These are phyloP conservation scores for Heliornis fulica DNA, from an alignment of 2,113 vertebrate genomes.

Conservation along the genomic window DNA sequence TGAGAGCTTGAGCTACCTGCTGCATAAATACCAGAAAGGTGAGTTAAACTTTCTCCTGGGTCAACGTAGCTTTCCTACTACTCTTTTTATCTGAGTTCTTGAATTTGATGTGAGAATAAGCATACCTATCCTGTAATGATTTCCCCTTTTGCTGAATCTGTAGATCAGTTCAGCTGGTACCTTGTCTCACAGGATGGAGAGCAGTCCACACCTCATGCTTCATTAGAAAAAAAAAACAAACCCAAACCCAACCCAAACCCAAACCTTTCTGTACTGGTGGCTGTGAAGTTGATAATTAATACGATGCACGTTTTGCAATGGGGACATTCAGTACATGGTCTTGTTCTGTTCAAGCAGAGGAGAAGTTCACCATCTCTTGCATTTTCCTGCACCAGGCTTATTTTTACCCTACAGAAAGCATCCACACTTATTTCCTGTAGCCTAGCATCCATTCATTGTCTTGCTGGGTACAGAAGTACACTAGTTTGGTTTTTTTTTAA, in stretches of 20 bases:
- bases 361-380: neutral
- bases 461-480: neutral
- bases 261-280: neutral
- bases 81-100: neutral
- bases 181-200: fast-evolving
- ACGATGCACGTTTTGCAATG: neutral
- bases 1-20: neutral
- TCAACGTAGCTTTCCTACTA: neutral
- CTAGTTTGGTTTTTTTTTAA: neutral
- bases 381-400: neutral
- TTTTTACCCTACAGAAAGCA: neutral
- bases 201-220: neutral
- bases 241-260: neutral
- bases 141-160: neutral
- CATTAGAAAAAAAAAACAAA: neutral
- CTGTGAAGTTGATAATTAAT: neutral
- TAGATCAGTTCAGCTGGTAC: neutral
- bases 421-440: neutral
- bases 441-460: neutral
- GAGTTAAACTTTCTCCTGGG: neutral
- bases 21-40: neutral
- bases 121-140: neutral
- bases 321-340: neutral
- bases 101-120: neutral
- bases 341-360: neutral